Base-by-base conservation (phyloP, 2,113 vertebrate species). In the Tupaia tana region DNA sequence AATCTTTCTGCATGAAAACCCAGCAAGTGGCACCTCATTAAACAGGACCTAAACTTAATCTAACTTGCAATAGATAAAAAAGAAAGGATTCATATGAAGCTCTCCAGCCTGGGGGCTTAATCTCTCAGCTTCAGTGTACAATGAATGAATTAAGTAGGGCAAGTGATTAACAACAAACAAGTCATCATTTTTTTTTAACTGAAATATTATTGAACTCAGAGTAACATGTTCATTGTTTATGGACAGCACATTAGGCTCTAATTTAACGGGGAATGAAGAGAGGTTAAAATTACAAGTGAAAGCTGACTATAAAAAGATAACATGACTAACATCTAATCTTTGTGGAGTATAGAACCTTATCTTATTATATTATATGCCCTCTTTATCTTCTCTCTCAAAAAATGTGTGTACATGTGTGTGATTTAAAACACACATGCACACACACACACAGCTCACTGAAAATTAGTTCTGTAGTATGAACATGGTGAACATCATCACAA, bases 1-100 rank as follows among this genome's bases (percentile, higher is more conserved):
- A 98, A 98, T 98, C 93, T 98, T 98, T 98, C 97, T 98, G 98
- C 97, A 97, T 98, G 98, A 98, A 98, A 98, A 98, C 97, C 92
- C 98, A 98, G 98, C 98, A 98, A 98, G 98, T 98, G 97, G 97
- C 96, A 98, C 97, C 98, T 99, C 98, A 98, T 99, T 99, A 99
- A 99, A 98, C 95, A 98, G 96, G 97, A 98, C 97, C 98, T 98
- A 98, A 95, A 98, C 98, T 98, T 98, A 98, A 99, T 98, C 98
- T 99, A 98, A 98, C 97, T 98, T 98, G 96, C 97, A 98, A 98
- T 87, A 98, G 98, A 98, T 98, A 97, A 98, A 98, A 98, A 98
- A 98, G 95, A 97, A 98, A 98, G 93, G 97, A 98, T 98, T 98
- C 98, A 96, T 98, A 97, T 96, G 97, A 98, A 98, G 96, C 97